Evolutionary conservation across 2,888 invertebrate species (phyloP).

Genomic region (Orthosia gothica): DNA sequence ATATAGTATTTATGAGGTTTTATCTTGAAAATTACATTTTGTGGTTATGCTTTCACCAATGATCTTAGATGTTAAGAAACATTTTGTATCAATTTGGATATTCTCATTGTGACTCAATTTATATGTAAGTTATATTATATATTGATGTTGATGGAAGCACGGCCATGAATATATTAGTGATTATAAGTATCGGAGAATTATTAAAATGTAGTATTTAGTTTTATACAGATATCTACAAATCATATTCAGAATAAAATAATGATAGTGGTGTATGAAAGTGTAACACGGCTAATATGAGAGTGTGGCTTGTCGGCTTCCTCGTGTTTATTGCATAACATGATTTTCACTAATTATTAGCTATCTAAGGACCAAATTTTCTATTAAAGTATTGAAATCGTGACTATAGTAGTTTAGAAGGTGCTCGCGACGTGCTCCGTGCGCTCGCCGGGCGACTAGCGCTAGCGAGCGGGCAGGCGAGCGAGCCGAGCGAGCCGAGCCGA

Average conservation of each 20-base stretch:
- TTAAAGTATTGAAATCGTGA: constrained; percentile 58
- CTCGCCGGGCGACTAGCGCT: not conserved
- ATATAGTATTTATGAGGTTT: constrained; percentile 74
- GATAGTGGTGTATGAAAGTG: constrained; percentile 58
- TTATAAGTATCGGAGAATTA: constrained; percentile 73
- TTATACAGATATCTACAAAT: constrained; percentile 78
- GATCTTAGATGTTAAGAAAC: constrained; percentile 66
- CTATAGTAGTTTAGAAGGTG: constrained; percentile 33
- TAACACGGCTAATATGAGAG: constrained; percentile 42
- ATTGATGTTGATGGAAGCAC: constrained; percentile 77
- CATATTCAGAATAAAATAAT: constrained; percentile 74
- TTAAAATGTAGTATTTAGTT: constrained; percentile 81
- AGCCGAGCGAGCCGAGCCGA: constrained; percentile 3
- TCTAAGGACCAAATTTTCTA: constrained; percentile 70
- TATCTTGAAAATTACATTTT: constrained; percentile 71
- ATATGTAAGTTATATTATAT: constrained; percentile 66
- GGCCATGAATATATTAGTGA: constrained; percentile 70
- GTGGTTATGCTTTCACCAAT: constrained; percentile 78
- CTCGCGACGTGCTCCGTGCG: constrained; percentile 18
- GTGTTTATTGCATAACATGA: constrained; percentile 51
- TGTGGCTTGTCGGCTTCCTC: constrained; percentile 66
- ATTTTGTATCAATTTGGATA: constrained; percentile 70
- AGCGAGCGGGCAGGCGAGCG: not conserved
- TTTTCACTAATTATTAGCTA: constrained; percentile 63
- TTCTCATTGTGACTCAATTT: constrained; percentile 72